These are phyloP conservation scores for Acrobasis suavella DNA, from an alignment of 2,888 invertebrate species.

Conservation along the genomic window DNA sequence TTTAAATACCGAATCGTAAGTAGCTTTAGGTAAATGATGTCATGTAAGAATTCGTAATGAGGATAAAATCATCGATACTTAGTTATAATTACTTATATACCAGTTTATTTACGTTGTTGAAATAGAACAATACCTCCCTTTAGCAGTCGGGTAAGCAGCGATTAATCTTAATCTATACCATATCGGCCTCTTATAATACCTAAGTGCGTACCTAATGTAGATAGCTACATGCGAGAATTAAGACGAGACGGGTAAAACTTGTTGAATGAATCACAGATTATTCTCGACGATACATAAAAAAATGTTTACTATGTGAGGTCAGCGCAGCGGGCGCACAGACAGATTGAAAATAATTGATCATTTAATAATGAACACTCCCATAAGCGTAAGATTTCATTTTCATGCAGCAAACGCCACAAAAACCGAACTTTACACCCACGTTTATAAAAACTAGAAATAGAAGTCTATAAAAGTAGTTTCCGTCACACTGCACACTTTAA, in stretches of 20 bases:
- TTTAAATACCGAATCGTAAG: too few relatives aligned
- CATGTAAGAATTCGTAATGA: too few relatives aligned
- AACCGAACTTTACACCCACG: not conserved
- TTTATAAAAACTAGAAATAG: not conserved
- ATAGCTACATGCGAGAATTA: not conserved
- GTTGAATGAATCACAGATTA: slow-evolving; percentile 13
- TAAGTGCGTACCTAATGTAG: too few relatives aligned
- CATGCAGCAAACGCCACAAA: not conserved
- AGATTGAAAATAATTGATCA: slow-evolving; percentile 15
- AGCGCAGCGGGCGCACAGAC: slow-evolving; percentile 1
- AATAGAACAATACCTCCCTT: too few relatives aligned
- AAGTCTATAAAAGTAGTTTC: not conserved
- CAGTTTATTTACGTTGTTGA: too few relatives aligned
- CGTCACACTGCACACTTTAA: not conserved
- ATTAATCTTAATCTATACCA: too few relatives aligned
- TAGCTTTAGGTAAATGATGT: too few relatives aligned
- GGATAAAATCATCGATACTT: too few relatives aligned
- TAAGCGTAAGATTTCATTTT: not conserved
- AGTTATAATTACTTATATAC: too few relatives aligned
- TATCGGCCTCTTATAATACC: too few relatives aligned
- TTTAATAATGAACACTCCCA: not conserved
- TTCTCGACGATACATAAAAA: slow-evolving; percentile 5
- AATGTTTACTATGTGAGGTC: slow-evolving; percentile 10
- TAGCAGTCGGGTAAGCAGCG: too few relatives aligned
- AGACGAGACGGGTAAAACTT: not conserved